Base-by-base conservation (phyloP, 2,888 invertebrate species). In the Calameuta filiformis region DNA sequence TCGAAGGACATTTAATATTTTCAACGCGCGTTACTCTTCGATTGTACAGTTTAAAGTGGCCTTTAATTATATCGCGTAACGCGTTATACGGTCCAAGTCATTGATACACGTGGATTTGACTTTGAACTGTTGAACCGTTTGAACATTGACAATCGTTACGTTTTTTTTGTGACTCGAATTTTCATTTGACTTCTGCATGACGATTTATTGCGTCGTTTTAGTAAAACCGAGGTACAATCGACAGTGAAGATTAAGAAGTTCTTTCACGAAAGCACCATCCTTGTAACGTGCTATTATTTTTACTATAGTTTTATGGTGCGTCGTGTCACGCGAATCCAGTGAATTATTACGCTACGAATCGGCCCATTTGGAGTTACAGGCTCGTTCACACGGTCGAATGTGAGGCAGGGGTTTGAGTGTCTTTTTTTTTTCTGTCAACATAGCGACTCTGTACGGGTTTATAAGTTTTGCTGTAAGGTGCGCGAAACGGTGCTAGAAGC, bases 401-500 rank as follows among this genome's bases (percentile, higher is more conserved):
- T 9, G 56, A 56, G 56, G 23, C 56, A 9, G 15, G 56, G 23
- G 9, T 23, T 56, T 56, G 6, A 9, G 56, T 23, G 23, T 9
- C 23, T 23, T 23, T 56, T 56, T 37, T 37, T 56, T 56, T 23
- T 56, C 56, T 56, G 9, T 23, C 9, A 56, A 56, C 23, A 6
- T 56, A 56, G 9, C 23, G 9, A 56, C 9, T 56, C 23, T 1
- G 23, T 23, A 23, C 56, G 23, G 23, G 23, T 23, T 56, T 23
- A 6, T 9, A 56, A 56, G 56, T 56, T 23, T 56, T 56, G 9
- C 56, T 56, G 56, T 23, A 71, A 68, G 68, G 23, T 56, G 40
- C 30, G 69, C 23, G 83, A 81, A 77, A 68, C 35, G 77, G 37
- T 75, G 73, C 78, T 80, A 77, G 81, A 84, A 89, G 86, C 81